Evolutionary conservation across 2,113 vertebrate species (phyloP).

Genomic region (Corythoichthys intestinalis): DNA sequence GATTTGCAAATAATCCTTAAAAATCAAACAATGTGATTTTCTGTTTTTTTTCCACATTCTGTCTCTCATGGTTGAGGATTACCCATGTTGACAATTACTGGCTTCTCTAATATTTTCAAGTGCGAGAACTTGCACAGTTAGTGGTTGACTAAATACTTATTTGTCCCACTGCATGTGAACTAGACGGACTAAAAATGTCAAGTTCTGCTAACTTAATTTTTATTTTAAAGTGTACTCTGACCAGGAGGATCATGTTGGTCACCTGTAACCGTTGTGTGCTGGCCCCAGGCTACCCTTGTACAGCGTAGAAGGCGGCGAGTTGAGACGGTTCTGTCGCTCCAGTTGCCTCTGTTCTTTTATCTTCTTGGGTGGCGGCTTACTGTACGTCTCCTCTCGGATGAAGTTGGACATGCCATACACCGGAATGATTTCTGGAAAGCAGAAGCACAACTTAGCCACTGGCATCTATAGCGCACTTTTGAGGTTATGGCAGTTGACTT

Average conservation of each 20-base stretch:
- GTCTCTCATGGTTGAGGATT: too few relatives aligned
- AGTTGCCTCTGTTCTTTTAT: conserved; percentile 86
- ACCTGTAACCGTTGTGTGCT: conserved; percentile 85
- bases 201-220: neutral
- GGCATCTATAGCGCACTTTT: neutral
- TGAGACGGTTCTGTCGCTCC: conserved; percentile 91
- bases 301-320: conserved; percentile 86
- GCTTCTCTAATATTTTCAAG: too few relatives aligned
- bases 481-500: neutral
- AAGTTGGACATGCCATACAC: conserved; percentile 95
- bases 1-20: too few relatives aligned
- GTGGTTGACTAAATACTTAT: too few relatives aligned
- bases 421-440: conserved; percentile 86
- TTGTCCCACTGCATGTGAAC: too few relatives aligned
- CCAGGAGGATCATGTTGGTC: conserved; percentile 2
- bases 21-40: too few relatives aligned
- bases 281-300: conserved; percentile 83
- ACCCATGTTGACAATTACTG: too few relatives aligned
- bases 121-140: neutral
- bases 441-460: neutral
- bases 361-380: conserved; percentile 93
- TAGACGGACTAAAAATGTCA: too few relatives aligned
- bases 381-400: conserved; percentile 90
- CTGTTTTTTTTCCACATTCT: too few relatives aligned
- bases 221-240: neutral